Evolutionary conservation across 2,888 invertebrate species (phyloP).

Genomic region (Polydrusus cervinus): DNA sequence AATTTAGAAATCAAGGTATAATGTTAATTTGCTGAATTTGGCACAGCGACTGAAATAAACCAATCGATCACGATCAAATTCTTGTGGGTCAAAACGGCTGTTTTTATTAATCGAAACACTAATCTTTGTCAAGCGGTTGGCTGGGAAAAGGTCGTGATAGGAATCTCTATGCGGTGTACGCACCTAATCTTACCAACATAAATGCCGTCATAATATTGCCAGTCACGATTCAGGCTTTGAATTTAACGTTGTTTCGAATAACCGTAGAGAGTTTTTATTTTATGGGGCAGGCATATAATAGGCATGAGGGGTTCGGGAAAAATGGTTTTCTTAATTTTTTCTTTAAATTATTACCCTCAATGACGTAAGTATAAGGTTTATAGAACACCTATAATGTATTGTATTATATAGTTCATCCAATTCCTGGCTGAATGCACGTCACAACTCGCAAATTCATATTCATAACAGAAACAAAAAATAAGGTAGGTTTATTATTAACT

Average conservation of each 20-base stretch:
- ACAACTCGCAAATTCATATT: too few species aligned
- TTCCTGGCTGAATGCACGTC: too few species aligned
- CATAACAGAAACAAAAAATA: too few species aligned
- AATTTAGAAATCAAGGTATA: background rate
- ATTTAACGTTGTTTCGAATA: constrained; percentile 34
- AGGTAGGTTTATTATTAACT: too few species aligned
- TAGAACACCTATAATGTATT: too few species aligned
- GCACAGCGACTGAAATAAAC: background rate
- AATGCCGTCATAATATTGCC: constrained; percentile 31
- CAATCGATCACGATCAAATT: constrained; percentile 46
- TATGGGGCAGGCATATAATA: background rate
- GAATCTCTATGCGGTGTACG: constrained; percentile 53
- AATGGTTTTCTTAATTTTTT: too few species aligned
- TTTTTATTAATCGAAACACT: constrained; percentile 59
- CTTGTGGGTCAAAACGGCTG: constrained; percentile 57
- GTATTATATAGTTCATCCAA: too few species aligned
- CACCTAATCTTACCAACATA: constrained; percentile 38
- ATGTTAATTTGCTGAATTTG: too few species aligned
- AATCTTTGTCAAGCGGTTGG: constrained; percentile 58
- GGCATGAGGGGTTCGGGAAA: too few species aligned
- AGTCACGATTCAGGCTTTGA: constrained; percentile 26
- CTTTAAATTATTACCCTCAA: too few species aligned
- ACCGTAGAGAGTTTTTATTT: constrained; percentile 1
- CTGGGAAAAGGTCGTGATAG: constrained; percentile 55
- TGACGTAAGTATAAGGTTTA: too few species aligned